Evolutionary conservation across 2,797 vertebrate genomes (phyloP).

Genomic region (Setipinna tenuifilis): DNA sequence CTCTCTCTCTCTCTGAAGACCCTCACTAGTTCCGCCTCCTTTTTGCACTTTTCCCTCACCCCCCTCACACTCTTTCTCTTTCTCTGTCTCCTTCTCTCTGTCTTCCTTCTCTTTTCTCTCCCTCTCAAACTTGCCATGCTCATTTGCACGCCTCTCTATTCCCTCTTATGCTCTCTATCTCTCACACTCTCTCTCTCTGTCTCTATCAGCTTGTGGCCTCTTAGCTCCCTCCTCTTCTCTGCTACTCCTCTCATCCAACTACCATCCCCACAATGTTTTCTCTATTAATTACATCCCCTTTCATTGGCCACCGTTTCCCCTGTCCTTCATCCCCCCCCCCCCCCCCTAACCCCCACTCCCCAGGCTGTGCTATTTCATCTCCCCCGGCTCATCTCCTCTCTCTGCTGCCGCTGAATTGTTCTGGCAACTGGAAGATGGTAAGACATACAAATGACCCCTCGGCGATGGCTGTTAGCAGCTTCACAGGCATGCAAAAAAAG

Average conservation of each 20-base stretch:
- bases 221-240: neutral
- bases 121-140: slow-evolving; percentile 2
- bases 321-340: neutral
- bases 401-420: neutral
- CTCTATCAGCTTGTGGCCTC: neutral
- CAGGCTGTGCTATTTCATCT: neutral
- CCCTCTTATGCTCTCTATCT: neutral
- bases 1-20: neutral
- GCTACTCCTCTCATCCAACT: neutral
- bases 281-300: neutral
- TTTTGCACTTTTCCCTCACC: neutral
- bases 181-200: neutral
- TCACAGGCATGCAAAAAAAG: neutral
- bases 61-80: neutral
- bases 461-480: neutral
- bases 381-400: neutral
- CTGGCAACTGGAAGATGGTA: neutral
- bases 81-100: neutral
- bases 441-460: neutral
- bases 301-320: neutral
- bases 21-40: too few species aligned
- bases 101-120: neutral
- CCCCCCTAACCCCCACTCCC: too few species aligned
- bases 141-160: neutral
- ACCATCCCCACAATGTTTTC: neutral